Evolutionary conservation across 2,888 invertebrate genomes (phyloP).

Genomic region (Boloria euphrosyne): DNA sequence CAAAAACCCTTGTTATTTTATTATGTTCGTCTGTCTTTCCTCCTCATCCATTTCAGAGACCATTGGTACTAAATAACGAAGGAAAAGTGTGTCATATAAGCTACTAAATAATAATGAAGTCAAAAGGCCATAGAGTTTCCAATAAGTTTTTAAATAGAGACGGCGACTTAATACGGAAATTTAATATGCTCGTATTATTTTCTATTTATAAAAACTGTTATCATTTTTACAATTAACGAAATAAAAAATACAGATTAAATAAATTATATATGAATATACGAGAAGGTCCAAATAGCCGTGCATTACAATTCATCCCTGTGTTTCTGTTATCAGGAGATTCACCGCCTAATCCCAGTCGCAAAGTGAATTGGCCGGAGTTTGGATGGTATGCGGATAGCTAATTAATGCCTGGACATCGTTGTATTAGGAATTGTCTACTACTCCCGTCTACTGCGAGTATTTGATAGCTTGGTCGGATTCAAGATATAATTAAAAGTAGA

Average conservation of each 20-base stretch:
- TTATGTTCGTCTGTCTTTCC: no score
- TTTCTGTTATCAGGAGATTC: constrained; percentile 7
- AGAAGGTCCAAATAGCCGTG: background rate
- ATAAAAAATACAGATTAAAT: no score
- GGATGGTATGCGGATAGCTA: constrained; percentile 27
- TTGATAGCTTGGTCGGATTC: background rate
- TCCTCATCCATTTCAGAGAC: no score
- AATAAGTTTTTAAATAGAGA: no score
- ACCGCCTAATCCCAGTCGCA: constrained; percentile 25
- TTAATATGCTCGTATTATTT: no score
- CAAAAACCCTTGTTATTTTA: background rate
- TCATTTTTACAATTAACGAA: no score
- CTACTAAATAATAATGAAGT: no score
- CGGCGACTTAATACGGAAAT: no score
- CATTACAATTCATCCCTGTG: background rate
- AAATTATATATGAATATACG: background rate
- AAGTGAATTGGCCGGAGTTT: constrained; percentile 29
- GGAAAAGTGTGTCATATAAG: no score
- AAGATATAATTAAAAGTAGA: constrained; percentile 11
- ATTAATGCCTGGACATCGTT: constrained; percentile 26
- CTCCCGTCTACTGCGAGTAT: background rate
- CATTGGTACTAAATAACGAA: no score
- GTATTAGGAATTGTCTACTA: constrained; percentile 7
- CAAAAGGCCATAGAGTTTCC: no score
- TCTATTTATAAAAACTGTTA: no score